Conservation (phyloP, 1,140 invertebrate genomes). For the Heterodera schachtii region DNA sequence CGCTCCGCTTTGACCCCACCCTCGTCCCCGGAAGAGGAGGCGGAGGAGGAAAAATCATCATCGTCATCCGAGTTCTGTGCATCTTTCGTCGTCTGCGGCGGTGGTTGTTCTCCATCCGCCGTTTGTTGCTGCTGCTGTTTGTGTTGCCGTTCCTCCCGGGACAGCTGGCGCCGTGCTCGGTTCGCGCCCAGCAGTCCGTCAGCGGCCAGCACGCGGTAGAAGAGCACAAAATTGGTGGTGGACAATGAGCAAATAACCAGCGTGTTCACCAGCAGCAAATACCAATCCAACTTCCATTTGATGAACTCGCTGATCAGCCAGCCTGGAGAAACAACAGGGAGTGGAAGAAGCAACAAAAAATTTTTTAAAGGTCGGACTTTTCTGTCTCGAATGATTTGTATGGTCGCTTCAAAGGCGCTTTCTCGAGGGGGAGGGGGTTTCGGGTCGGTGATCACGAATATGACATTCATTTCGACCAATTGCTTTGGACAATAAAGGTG, state of each 20-base stretch:
- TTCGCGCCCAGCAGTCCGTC: constrained; percentile 59
- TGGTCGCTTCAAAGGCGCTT: too few relatives aligned
- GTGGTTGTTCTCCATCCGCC: constrained; percentile 10
- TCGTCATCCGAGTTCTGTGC: too few relatives aligned
- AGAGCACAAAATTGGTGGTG: constrained; percentile 60
- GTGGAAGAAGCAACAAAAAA: not conserved
- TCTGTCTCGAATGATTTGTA: too few relatives aligned
- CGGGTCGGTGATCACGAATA: too few relatives aligned
- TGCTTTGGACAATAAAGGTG: too few relatives aligned
- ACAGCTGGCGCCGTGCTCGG: not conserved
- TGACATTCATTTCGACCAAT: too few relatives aligned
- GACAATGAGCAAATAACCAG: constrained; percentile 24
- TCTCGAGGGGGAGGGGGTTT: too few relatives aligned
- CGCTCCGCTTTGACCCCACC: not conserved
- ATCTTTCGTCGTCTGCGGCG: not conserved
- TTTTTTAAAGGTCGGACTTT: not conserved
- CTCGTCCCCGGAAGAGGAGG: not conserved
- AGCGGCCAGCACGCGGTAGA: constrained; percentile 62
- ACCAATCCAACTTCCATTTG: constrained; percentile 6
- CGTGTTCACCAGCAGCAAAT: constrained; percentile 12
- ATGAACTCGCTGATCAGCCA: constrained; percentile 15
- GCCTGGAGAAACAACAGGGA: not conserved
- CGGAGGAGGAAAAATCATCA: too few relatives aligned
- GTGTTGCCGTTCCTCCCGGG: not conserved
- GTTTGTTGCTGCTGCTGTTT: not conserved